phyloP scores from a whole-genome alignment of 2,888 invertebrate species.

The Agrochola litura region DNA sequence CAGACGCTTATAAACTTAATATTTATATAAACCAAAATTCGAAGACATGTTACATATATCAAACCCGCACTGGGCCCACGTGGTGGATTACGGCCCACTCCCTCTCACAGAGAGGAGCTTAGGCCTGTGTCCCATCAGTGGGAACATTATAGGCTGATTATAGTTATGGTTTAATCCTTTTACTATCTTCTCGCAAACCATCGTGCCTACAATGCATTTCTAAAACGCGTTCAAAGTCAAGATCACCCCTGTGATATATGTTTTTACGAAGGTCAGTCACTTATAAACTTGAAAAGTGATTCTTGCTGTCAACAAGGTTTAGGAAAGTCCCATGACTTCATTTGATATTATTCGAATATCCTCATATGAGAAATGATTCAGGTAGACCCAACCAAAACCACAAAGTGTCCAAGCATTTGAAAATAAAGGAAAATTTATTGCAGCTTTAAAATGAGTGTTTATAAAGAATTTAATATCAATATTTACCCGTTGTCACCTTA shows the following conservation, averaged over 20 bases:
- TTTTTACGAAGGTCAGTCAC: not conserved
- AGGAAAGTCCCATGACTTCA: conserved; percentile 15
- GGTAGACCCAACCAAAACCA: conserved; percentile 24
- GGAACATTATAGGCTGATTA: too few relatives aligned
- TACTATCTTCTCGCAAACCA: too few relatives aligned
- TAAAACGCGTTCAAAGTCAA: not conserved
- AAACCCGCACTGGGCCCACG: too few relatives aligned
- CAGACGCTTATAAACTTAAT: too few relatives aligned
- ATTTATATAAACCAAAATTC: too few relatives aligned
- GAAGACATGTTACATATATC: too few relatives aligned
- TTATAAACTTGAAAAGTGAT: conserved; percentile 17
- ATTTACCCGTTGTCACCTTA: not conserved
- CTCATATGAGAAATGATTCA: not conserved
- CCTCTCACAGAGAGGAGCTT: too few relatives aligned
- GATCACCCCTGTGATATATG: too few relatives aligned
- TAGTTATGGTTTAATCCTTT: too few relatives aligned
- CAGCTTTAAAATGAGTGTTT: conserved; percentile 7
- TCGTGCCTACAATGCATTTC: too few relatives aligned
- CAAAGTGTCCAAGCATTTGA: conserved; percentile 21
- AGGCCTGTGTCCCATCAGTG: too few relatives aligned
- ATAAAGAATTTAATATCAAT: not conserved
- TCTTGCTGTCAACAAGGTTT: not conserved
- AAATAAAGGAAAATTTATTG: not conserved
- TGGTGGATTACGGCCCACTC: too few relatives aligned
- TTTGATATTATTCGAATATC: not conserved